Base-by-base conservation (phyloP, 2,888 invertebrate genomes). In the Clepsis dumicolana region DNA sequence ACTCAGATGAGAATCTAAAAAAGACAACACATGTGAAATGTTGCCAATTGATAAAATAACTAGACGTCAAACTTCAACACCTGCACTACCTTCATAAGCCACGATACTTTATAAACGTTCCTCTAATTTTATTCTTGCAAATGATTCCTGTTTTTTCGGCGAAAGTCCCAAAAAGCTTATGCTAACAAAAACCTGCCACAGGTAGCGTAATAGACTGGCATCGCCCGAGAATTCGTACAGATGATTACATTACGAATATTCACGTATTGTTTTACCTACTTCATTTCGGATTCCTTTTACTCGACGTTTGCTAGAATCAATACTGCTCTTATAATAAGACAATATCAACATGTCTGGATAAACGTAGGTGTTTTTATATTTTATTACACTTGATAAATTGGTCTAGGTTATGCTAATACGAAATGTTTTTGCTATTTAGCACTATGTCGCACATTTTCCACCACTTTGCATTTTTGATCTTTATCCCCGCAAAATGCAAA, bases 241-340 rank as follows among this genome's bases (percentile, higher is more conserved):
- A 52, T 72, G 74, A 73, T 72, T 70, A 70, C 62, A 71, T 72
- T 74, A 74, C 71, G 72, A 70, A 74, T 72, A 70, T 72, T 44
- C 44, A 14, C 56, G 21, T 56, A 73, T 73, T 74, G 74, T 73
- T 71, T 65, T 67, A 70, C n/a, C n/a, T n/a, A n/a, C 72, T 72
- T 68, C 63, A 71, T 69, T 71, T 70, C 68, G 61, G 65, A 69
- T 74, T 71, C 73, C 65, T 68, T 69, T 66, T 57, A 35, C 56
- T 57, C 63, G 48, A 71, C 65, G 71, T 69, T 69, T 69, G 60
- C 63, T 70, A 64, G 71, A 72, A 71, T 73, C 70, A 72, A 74
- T 73, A 72, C 71, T 70, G 72, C 61, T 71, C 70, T 65, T 72
- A 62, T 69, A 65, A 70, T 64, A 48, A 53, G 59, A 61, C 27